Percentiles rank a stretch among this genome's conserved stretches.
Conservation (phyloP, 2,797 vertebrate genomes). For the Apogon hyalosoma region DNA sequence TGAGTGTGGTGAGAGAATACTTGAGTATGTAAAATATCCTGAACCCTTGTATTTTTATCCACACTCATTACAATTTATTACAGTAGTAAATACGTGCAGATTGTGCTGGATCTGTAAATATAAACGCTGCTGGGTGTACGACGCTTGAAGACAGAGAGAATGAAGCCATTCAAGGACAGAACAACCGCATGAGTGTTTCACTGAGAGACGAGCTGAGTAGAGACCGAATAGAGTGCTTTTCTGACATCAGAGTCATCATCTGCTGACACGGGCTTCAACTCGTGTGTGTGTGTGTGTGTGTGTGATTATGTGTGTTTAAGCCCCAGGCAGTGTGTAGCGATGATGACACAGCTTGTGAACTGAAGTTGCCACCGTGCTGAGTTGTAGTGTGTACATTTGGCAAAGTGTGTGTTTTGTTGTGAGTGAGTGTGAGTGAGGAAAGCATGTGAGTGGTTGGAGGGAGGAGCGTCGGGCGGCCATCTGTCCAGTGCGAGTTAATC, state of each 20-base stretch:
- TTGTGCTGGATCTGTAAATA: not conserved
- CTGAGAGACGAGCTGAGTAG: slow-evolving; percentile 35
- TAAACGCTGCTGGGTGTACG: not conserved
- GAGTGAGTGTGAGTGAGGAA: slow-evolving; percentile 13
- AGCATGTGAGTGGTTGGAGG: slow-evolving; percentile 35
- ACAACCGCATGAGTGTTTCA: slow-evolving; percentile 19
- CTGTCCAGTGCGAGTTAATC: slow-evolving; percentile 77
- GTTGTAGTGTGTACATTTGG: slow-evolving; percentile 23
- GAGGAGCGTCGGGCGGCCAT: slow-evolving; percentile 66
- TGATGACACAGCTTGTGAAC: slow-evolving; percentile 66
- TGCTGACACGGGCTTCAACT: slow-evolving; percentile 46
- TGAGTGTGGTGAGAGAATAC: not conserved
- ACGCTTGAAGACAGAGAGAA: slow-evolving; percentile 8
- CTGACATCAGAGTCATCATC: slow-evolving; percentile 70
- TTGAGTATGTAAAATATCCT: not conserved
- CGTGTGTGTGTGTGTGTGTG: slow-evolving; percentile 26
- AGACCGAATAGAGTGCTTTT: slow-evolving; percentile 47
- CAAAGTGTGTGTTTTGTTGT: slow-evolving; percentile 11
- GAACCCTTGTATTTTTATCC: not conserved
- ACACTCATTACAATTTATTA: slow-evolving; percentile 3
- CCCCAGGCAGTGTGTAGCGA: slow-evolving; percentile 45
- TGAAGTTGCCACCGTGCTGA: slow-evolving; percentile 49
- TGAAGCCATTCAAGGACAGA: slow-evolving; percentile 42
- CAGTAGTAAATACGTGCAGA: not conserved
- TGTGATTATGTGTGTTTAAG: slow-evolving; percentile 51